A percentile compares a stretch with the other conserved stretches of the same genome.
These are phyloP conservation scores for Sisor rabdophorus DNA, from an alignment of 2,113 vertebrate genomes.

Conservation along the genomic window DNA sequence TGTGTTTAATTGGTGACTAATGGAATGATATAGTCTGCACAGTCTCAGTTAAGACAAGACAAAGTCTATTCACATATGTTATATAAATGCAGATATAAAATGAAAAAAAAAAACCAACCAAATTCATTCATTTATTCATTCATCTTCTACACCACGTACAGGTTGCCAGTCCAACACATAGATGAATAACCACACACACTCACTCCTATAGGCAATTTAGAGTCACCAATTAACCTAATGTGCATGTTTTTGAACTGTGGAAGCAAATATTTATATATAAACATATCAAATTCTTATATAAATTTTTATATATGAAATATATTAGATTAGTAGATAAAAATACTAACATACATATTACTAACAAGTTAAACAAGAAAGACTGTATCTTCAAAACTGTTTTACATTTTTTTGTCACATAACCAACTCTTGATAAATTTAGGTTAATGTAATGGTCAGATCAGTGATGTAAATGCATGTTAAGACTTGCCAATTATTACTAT, in stretches of 20 bases:
- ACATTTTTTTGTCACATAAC: neutral
- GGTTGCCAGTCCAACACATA: too few species aligned
- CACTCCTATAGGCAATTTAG: too few species aligned
- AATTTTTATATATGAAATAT: too few species aligned
- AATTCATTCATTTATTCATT: too few species aligned
- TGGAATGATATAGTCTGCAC: slow-evolving; percentile 31
- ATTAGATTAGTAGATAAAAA: neutral
- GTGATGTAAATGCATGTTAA: neutral
- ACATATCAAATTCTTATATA: neutral
- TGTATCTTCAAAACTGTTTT: neutral
- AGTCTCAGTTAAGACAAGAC: slow-evolving; percentile 22
- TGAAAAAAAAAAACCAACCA: neutral
- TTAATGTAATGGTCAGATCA: too few species aligned
- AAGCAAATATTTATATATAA: neutral
- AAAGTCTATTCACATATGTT: neutral
- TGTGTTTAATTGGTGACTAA: slow-evolving; percentile 30
- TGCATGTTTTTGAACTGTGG: too few species aligned
- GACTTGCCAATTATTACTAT: neutral
- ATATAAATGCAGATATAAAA: slow-evolving; percentile 3
- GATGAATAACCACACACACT: too few species aligned
- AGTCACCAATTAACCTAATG: too few species aligned
- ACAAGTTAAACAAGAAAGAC: neutral
- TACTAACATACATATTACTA: neutral
- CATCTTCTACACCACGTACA: too few species aligned
- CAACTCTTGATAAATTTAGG: neutral